Evolutionary conservation across 1,140 invertebrate genomes (phyloP), one percentile per base, ranked within the genome.

Genomic region (Tetramorium parvispinum): DNA sequence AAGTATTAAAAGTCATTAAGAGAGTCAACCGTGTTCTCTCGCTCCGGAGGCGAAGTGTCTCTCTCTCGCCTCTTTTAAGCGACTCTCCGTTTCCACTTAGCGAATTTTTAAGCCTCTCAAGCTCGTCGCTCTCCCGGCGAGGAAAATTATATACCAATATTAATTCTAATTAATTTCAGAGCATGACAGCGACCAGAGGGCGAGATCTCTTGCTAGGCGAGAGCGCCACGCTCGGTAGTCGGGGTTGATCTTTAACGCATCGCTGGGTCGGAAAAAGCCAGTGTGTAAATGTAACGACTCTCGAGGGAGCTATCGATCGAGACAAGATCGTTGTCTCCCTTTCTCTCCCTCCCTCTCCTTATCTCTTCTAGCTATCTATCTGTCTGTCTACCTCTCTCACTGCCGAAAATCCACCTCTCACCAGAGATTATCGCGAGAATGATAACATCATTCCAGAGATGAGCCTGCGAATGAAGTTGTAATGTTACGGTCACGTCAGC

Each of bases 81-180:
- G 32, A 46, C 11, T 49, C 3, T 5, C 21, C n/a, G 21, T 46
- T 73, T 24, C 43, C 49, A 21, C n/a, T 46, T 32, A 24, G 8
- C 21, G 24, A 46, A 73, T 59, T 75, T 83, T 37, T 37, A 3
- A 37, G 24, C n/a, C 66, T 24, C 10, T 24, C 16, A 3, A n/a
- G 16, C 46, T 57, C 4, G 3, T 18, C 40, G 18, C 13, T 5
- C 32, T 55, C 24, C 4, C 7, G 18, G 0, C 21, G n/a, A 8
- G 24, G n/a, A 46, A 40, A 49, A 75, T 83, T 61, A 61, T 73
- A n/a, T 13, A 24, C 13, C 13, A 24, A 83, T 75, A 83, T 83
- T 83, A 46, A 82, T 82, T 82, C 43, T 82, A 70, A 82, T 82
- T 82, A 83, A 83, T 73, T 83, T 71, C 8, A 27, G 6, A n/a